These are phyloP conservation scores for Ornithoptera alexandrae DNA, from an alignment of 2,888 invertebrate species.

Conservation along the genomic window DNA sequence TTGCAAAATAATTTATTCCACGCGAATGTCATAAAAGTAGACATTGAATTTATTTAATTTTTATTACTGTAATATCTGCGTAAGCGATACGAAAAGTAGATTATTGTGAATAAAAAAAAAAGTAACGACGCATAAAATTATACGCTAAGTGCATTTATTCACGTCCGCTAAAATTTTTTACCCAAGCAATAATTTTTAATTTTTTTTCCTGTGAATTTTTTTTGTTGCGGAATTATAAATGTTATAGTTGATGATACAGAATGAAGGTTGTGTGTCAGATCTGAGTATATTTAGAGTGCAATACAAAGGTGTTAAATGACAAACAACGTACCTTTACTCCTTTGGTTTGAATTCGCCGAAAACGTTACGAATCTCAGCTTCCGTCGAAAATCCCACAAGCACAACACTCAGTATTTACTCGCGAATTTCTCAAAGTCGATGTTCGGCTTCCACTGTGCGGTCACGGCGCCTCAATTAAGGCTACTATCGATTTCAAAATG, in stretches of 20 bases:
- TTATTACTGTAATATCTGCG: too few species aligned
- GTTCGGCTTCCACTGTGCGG: conserved; percentile 31
- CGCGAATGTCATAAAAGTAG: not conserved
- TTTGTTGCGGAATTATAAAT: too few species aligned
- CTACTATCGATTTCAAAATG: conserved; percentile 68
- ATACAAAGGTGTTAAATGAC: conserved; percentile 19
- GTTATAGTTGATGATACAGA: too few species aligned
- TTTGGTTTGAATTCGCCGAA: conserved; percentile 60
- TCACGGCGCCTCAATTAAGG: conserved; percentile 53
- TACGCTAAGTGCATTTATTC: conserved; percentile 4
- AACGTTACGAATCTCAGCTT: conserved; percentile 30
- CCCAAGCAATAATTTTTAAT: too few species aligned
- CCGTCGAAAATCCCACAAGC: conserved; percentile 64
- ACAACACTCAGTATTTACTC: conserved; percentile 54
- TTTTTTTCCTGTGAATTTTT: too few species aligned
- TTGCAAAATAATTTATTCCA: not conserved
- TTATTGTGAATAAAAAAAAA: conserved; percentile 4
- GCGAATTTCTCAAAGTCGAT: conserved; percentile 24
- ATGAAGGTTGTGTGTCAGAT: conserved; percentile 7
- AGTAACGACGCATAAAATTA: not conserved
- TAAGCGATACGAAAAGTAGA: not conserved
- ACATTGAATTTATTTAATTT: too few species aligned
- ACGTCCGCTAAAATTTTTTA: conserved; percentile 3
- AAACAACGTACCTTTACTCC: conserved; percentile 64
- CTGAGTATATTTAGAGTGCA: conserved; percentile 11